Percentiles rank a stretch among this genome's conserved stretches.
Conservation (phyloP, 1,140 invertebrate species). For the Drosophila jambulina region DNA sequence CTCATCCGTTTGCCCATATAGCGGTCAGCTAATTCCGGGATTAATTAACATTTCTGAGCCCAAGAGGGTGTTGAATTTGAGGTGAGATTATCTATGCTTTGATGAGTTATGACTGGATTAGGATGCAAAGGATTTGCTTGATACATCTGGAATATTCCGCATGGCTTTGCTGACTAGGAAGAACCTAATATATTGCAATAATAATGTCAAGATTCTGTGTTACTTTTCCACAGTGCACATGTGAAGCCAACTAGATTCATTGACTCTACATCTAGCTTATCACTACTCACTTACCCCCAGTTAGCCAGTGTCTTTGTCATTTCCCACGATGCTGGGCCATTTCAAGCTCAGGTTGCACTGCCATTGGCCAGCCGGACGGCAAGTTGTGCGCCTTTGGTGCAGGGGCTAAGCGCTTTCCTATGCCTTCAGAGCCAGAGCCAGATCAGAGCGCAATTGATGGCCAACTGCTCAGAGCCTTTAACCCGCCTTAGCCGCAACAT, state of each 20-base stretch:
- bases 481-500: slow-evolving; percentile 44
- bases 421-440: slow-evolving; percentile 43
- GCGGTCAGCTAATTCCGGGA: slow-evolving; percentile 20
- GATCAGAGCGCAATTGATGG: slow-evolving; percentile 60
- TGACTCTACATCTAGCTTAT: slow-evolving; percentile 36
- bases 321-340: slow-evolving; percentile 35
- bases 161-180: not conserved
- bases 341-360: slow-evolving; percentile 25
- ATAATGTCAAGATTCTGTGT: not conserved
- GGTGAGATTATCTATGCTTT: slow-evolving; percentile 1
- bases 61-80: slow-evolving; percentile 3
- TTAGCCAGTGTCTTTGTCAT: slow-evolving; percentile 10
- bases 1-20: not conserved
- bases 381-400: slow-evolving; percentile 11
- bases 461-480: slow-evolving; percentile 48
- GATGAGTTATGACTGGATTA: slow-evolving; percentile 2
- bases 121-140: not conserved
- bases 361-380: slow-evolving; percentile 18
- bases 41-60: slow-evolving; percentile 4
- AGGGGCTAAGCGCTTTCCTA: slow-evolving; percentile 50
- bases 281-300: slow-evolving; percentile 31
- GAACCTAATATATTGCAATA: not conserved
- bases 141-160: not conserved
- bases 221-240: slow-evolving; percentile 5
- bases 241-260: slow-evolving; percentile 26